phyloP scores from a whole-genome alignment of 2,113 vertebrate genomes.

The Podarcis muralis region DNA sequence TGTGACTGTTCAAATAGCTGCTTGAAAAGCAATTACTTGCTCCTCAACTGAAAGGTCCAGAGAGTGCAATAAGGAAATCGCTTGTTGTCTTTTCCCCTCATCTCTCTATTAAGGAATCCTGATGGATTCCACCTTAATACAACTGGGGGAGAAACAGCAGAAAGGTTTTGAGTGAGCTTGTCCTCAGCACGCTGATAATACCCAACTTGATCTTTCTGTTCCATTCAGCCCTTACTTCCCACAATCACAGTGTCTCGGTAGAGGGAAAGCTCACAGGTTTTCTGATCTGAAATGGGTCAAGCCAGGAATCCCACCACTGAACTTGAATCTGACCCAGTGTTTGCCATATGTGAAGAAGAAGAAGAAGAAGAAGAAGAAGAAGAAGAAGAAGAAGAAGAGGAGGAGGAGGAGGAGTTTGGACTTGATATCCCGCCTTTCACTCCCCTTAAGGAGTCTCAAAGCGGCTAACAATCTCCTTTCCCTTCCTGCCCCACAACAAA shows the following conservation, averaged over 20 bases:
- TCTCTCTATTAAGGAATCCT: neutral
- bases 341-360: neutral
- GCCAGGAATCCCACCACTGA: neutral
- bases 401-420: too few relatives aligned
- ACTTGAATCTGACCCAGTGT: neutral
- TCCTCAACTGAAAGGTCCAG: neutral
- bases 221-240: neutral
- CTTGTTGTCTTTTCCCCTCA: neutral
- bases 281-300: neutral
- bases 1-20: neutral
- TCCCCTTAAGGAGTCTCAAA: too few relatives aligned
- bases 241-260: neutral
- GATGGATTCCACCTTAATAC: neutral
- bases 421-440: too few relatives aligned
- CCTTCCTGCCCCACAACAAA: too few relatives aligned
- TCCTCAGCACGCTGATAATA: neutral
- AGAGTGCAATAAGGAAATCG: neutral
- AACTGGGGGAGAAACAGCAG: neutral
- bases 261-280: neutral
- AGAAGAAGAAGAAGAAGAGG: too few relatives aligned
- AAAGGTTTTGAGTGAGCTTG: neutral
- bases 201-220: neutral
- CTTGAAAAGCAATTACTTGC: neutral
- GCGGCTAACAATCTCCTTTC: too few relatives aligned
- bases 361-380: too few relatives aligned